Evolutionary conservation across 2,113 vertebrate genomes (phyloP).

Genomic region (Laticauda laticaudata): DNA sequence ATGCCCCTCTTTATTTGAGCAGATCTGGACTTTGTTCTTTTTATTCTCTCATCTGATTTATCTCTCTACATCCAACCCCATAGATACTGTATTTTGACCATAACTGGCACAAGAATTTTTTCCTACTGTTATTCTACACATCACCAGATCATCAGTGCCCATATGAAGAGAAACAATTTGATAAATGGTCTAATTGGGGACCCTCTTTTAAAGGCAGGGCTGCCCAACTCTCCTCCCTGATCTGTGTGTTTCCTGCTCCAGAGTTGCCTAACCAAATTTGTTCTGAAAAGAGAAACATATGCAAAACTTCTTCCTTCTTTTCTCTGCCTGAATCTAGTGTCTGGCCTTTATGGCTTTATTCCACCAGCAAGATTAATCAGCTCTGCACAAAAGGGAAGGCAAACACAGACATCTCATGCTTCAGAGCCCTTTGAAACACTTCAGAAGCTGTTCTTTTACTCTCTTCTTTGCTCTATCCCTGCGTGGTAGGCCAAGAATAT

Average conservation of each 20-base stretch:
- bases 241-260: neutral
- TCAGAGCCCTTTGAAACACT: neutral
- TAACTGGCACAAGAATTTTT: neutral
- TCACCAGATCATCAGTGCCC: neutral
- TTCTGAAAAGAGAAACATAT: neutral
- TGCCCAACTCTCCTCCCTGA: neutral
- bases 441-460: neutral
- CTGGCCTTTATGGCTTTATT: neutral
- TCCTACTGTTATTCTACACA: neutral
- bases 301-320: neutral
- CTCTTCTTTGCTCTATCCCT: neutral
- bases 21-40: neutral
- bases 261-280: neutral
- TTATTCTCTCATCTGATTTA: neutral
- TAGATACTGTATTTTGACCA: neutral
- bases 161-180: neutral
- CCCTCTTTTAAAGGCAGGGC: neutral
- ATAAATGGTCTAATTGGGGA: neutral
- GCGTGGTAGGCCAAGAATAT: neutral
- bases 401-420: neutral
- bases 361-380: neutral
- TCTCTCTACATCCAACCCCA: neutral
- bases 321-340: neutral
- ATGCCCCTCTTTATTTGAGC: neutral
- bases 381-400: neutral